Evolutionary conservation across 2,113 vertebrate genomes (phyloP).

Genomic region (Manacus vitellinus): DNA sequence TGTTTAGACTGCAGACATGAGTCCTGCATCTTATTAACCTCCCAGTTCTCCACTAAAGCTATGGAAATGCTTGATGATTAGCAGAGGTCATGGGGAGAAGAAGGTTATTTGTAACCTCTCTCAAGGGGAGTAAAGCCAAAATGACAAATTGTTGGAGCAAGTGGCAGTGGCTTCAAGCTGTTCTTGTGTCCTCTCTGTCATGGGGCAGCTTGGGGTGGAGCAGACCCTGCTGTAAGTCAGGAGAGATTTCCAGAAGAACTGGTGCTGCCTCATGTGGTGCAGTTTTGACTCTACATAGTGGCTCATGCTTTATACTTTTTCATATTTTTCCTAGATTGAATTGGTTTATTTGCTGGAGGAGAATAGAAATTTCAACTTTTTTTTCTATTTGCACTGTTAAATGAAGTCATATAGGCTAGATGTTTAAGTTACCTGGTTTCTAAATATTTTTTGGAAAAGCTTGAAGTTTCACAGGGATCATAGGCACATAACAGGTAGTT

Average conservation of each 20-base stretch:
- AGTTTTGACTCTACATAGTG: rapidly evolving
- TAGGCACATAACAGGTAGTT: rapidly evolving
- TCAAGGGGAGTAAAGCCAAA: not conserved
- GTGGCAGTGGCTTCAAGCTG: not conserved
- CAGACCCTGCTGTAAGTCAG: not conserved
- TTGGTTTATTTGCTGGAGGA: not conserved
- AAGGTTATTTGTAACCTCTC: not conserved
- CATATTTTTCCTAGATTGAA: rapidly evolving
- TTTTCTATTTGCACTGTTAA: not conserved
- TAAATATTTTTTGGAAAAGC: not conserved
- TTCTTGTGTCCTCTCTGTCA: not conserved
- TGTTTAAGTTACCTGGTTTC: not conserved
- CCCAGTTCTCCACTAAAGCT: not conserved
- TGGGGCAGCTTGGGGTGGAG: not conserved
- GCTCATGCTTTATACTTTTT: rapidly evolving
- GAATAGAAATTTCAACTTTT: not conserved
- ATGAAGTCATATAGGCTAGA: rapidly evolving
- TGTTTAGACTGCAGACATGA: conserved; percentile 37
- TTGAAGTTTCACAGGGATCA: not conserved
- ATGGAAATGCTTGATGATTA: not conserved
- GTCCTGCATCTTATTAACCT: conserved; percentile 48
- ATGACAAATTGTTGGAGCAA: not conserved
- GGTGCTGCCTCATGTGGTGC: rapidly evolving
- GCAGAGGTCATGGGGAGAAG: not conserved
- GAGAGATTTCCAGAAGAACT: not conserved